These are phyloP conservation scores for Agraylea sexmaculata DNA, from an alignment of 1,140 invertebrate species.

Conservation along the genomic window DNA sequence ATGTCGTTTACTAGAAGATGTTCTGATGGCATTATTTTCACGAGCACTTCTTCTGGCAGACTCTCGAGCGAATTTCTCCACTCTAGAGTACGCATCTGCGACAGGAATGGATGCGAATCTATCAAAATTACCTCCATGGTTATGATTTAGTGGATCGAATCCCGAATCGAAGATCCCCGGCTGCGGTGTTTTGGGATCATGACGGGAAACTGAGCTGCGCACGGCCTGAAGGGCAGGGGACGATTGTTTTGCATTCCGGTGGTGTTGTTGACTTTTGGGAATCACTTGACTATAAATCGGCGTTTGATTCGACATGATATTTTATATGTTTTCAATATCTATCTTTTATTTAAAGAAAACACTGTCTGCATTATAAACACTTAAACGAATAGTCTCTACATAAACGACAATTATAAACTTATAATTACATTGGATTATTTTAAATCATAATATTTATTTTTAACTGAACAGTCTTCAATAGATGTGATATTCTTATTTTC, in stretches of 20 bases:
- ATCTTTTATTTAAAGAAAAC: no score
- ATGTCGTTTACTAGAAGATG: no score
- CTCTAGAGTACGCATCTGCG: constrained; percentile 9
- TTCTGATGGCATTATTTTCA: no score
- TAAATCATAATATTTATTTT: no score
- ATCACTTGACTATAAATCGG: constrained; percentile 40
- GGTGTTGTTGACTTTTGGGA: constrained; percentile 29
- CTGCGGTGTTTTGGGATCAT: constrained; percentile 18
- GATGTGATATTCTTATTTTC: no score
- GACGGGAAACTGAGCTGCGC: constrained; percentile 13
- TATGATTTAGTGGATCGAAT: constrained; percentile 38
- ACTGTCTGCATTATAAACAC: no score
- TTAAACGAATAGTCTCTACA: no score
- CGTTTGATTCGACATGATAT: constrained; percentile 35
- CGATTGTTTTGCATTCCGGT: constrained; percentile 20
- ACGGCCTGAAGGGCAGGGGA: constrained; percentile 4
- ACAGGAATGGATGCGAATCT: neutral
- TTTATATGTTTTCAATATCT: constrained; percentile 1
- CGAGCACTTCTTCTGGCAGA: constrained; percentile 19
- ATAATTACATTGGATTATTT: no score
- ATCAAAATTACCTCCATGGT: constrained; percentile 36
- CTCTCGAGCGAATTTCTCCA: constrained; percentile 20
- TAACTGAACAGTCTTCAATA: no score
- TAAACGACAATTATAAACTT: no score
- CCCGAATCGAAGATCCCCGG: constrained; percentile 25